These are phyloP conservation scores for Patella ulyssiponensis DNA, from an alignment of 2,888 invertebrate genomes.

Conservation along the genomic window DNA sequence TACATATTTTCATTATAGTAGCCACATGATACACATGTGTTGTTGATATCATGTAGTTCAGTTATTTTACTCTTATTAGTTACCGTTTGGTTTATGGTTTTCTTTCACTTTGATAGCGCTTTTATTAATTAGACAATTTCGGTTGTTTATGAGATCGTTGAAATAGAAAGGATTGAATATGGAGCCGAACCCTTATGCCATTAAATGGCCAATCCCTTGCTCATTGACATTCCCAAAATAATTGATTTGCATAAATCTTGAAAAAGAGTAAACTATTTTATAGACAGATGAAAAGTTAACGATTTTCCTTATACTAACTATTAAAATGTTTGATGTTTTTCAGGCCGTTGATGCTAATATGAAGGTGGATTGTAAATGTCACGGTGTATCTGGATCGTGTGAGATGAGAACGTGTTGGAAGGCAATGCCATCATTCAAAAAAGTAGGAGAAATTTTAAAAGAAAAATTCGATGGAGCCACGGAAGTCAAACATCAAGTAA, in stretches of 20 bases:
- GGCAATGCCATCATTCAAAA: constrained; percentile 89
- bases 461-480: constrained; percentile 95
- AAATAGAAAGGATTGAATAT: too few species aligned
- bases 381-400: constrained; percentile 95
- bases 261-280: too few species aligned
- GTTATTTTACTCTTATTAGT: not conserved
- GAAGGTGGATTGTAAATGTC: constrained; percentile 86
- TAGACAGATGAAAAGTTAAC: too few species aligned
- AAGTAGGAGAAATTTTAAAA: constrained; percentile 89
- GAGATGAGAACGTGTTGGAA: constrained; percentile 97
- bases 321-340: constrained; percentile 27
- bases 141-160: too few species aligned
- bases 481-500: constrained; percentile 76
- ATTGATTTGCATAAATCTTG: too few species aligned
- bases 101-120: too few species aligned
- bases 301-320: too few species aligned
- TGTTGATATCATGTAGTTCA: not conserved
- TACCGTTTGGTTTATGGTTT: not conserved
- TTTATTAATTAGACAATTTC: too few species aligned
- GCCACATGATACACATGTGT: not conserved
- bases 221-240: too few species aligned
- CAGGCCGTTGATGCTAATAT: constrained; percentile 79
- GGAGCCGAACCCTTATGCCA: too few species aligned
- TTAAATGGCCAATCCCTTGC: too few species aligned
- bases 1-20: constrained; percentile 9